These are phyloP conservation scores for Heliothis virescens DNA, from an alignment of 1,140 invertebrate species.

Conservation along the genomic window DNA sequence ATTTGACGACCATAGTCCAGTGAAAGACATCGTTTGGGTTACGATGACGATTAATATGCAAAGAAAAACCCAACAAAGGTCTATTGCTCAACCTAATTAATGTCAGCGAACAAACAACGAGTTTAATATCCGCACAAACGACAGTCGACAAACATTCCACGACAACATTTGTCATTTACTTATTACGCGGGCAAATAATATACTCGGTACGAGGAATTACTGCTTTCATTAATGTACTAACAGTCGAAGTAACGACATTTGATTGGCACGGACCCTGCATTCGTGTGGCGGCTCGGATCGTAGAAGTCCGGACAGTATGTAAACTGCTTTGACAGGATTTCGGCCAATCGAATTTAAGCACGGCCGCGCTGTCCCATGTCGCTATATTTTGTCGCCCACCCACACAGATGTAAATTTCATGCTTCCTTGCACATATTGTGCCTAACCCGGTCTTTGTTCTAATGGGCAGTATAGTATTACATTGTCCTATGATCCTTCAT, in stretches of 20 bases:
- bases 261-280: not conserved
- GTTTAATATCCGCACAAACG: constrained; percentile 51
- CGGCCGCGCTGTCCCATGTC: not conserved
- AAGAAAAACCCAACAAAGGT: constrained; percentile 7
- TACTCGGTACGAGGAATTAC: constrained; percentile 2
- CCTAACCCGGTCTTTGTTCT: not conserved
- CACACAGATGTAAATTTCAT: not conserved
- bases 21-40: no score
- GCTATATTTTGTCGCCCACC: not conserved
- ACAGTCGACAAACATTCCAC: constrained; percentile 20
- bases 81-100: constrained; percentile 51
- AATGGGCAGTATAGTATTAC: not conserved
- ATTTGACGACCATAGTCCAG: no score
- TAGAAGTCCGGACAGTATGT: not conserved
- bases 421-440: no score
- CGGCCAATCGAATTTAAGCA: constrained; percentile 13
- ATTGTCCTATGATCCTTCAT: not conserved
- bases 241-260: not conserved
- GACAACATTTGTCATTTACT: constrained; percentile 49
- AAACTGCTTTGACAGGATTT: constrained; percentile 15
- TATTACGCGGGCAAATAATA: constrained; percentile 45
- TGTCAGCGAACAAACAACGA: constrained; percentile 48
- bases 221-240: constrained; percentile 2
- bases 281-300: no score
- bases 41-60: not conserved